Percentiles rank a stretch among this genome's conserved stretches.
phyloP scores from a whole-genome alignment of 2,888 invertebrate species.

The Epinotia nisella region DNA sequence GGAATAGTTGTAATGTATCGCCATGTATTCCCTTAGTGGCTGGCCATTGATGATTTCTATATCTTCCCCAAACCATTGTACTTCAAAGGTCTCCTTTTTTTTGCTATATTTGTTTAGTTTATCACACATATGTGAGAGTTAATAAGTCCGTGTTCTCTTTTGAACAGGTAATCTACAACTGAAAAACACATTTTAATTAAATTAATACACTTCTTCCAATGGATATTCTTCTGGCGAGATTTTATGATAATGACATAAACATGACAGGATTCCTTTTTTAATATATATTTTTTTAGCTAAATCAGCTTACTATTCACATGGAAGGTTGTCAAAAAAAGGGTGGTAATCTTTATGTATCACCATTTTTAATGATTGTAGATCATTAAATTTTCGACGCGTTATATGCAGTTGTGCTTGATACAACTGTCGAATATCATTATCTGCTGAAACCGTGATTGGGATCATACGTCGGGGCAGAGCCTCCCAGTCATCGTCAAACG shows the following conservation, averaged over 20 bases:
- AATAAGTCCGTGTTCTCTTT: conserved; percentile 19
- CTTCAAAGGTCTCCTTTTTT: conserved; percentile 5
- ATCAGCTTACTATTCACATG: neutral
- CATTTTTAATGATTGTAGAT: conserved; percentile 14
- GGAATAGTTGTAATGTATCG: conserved; percentile 14
- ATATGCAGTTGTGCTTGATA: conserved; percentile 15
- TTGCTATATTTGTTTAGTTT: conserved; percentile 17
- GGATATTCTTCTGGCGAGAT: conserved; percentile 12
- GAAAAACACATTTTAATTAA: conserved; percentile 18
- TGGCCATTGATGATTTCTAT: conserved; percentile 19
- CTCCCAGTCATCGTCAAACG: conserved; percentile 45
- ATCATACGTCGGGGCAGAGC: conserved; percentile 40
- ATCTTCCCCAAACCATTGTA: conserved; percentile 13
- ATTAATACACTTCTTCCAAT: conserved; percentile 12
- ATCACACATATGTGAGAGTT: conserved; percentile 9
- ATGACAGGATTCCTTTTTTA: conserved; percentile 1
- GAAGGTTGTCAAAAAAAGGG: conserved; percentile 5
- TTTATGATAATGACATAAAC: conserved; percentile 9
- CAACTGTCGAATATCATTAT: conserved; percentile 17
- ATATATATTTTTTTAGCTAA: conserved; percentile 8
- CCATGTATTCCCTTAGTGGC: conserved; percentile 18
- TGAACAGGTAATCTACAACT: conserved; percentile 20
- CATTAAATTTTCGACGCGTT: conserved; percentile 16
- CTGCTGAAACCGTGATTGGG: conserved; percentile 12
- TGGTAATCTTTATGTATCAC: conserved; percentile 26